These are phyloP conservation scores for Furcula furcula DNA, from an alignment of 2,888 invertebrate species.

Conservation along the genomic window DNA sequence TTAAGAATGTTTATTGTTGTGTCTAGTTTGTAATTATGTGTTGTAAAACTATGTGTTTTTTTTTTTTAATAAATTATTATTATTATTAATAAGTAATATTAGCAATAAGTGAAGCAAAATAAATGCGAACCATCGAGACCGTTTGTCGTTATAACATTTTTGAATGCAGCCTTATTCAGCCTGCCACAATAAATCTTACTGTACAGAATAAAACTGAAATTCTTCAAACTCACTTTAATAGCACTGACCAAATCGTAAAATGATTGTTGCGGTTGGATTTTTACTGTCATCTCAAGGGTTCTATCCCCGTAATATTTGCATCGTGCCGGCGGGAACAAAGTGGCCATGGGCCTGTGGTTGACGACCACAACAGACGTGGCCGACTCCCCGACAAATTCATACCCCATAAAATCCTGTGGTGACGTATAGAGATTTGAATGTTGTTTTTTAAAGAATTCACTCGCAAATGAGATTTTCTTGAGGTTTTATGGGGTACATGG, in stretches of 20 bases:
- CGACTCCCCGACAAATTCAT: conserved; percentile 46
- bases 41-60: too few relatives aligned
- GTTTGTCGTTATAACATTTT: too few relatives aligned
- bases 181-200: too few relatives aligned
- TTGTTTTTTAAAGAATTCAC: conserved; percentile 13
- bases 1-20: too few relatives aligned
- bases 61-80: too few relatives aligned
- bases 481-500: too few relatives aligned
- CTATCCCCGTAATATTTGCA: conserved; percentile 52
- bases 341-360: conserved; percentile 33
- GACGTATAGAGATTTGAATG: conserved; percentile 17
- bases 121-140: too few relatives aligned
- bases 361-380: conserved; percentile 48
- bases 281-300: conserved; percentile 28
- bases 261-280: conserved; percentile 34
- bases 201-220: neutral
- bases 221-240: conserved; percentile 5
- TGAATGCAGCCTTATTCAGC: too few relatives aligned
- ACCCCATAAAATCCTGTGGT: conserved; percentile 52
- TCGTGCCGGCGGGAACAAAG: conserved; percentile 37
- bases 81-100: too few relatives aligned
- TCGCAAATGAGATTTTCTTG: conserved; percentile 28
- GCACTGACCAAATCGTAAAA: conserved; percentile 27
- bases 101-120: too few relatives aligned
- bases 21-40: too few relatives aligned